Base-by-base conservation (phyloP, 2,888 invertebrate species). In the Asteroscopus sphinx region DNA sequence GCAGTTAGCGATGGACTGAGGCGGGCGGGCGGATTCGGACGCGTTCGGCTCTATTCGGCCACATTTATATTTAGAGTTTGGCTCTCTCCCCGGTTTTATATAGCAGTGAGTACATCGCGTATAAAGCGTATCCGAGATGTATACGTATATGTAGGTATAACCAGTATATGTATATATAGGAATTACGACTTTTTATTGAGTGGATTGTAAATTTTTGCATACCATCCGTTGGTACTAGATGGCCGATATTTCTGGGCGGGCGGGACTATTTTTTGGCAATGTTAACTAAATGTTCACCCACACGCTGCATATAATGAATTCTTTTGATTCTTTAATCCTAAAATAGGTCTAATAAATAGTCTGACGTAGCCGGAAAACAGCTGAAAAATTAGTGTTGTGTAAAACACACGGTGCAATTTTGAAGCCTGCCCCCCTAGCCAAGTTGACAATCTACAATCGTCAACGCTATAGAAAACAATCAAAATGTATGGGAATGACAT, bases 61-160 rank as follows among this genome's bases (percentile, higher is more conserved):
- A 84, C 83, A 89, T 89, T 94, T 95, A 95, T 93, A 94, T 94
- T 95, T 95, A 95, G 95, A 95, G 94, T 93, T 95, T 95, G 95
- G 95, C 95, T 95, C 93, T 93, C 92, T 93, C 95, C 95, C 95
- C 94, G 93, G 94, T 93, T 93, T 93, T 92, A 93, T 93, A 93
- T 94, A 94, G 93, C 88, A 90, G 92, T 93, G 93, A 93, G 93
- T 93, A 93, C 93, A 93, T 93, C 90, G 81, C 82, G 88, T 93
- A 93, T 94, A 93, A 93, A 93, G 86, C 92, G 89, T 92, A 91
- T 92, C 86, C 88, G 89, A 92, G 93, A 93, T 93, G 91, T 89
- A 93, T 91, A 91, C 87, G 84, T 59, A 62, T 62, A 68, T 52
- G 61, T 68, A 60, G 62, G 17, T 70, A 74, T 73, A 74, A 49